Conservation (phyloP, 2,113 vertebrate species). For the Psephotus haematonotus region DNA sequence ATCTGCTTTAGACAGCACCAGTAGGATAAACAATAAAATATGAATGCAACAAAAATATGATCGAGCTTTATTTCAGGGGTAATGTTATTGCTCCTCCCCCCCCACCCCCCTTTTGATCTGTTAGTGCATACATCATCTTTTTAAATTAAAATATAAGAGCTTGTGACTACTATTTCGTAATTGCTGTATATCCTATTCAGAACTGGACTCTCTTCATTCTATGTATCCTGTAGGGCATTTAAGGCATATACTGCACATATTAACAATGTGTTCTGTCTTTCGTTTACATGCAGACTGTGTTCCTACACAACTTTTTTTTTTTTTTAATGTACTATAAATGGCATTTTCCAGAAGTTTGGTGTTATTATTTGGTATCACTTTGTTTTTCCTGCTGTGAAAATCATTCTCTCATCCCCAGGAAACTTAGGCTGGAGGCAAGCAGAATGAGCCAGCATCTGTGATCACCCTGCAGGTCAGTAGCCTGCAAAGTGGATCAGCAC, state of each 20-base stretch:
- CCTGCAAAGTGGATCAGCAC: not conserved
- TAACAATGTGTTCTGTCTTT: not conserved
- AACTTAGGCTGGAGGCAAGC: not conserved
- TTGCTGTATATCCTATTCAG: not conserved
- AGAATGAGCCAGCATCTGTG: not conserved
- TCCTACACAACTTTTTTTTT: not conserved
- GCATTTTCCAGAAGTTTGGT: not conserved
- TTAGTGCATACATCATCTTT: not conserved
- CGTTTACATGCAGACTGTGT: not conserved
- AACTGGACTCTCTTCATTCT: not conserved
- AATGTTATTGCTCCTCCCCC: not conserved
- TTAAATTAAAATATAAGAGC: not conserved
- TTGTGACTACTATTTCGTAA: not conserved
- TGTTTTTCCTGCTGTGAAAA: not conserved
- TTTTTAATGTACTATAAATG: not conserved
- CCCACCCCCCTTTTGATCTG: not conserved
- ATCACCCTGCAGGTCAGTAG: not conserved
- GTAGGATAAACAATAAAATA: not conserved
- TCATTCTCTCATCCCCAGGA: not conserved
- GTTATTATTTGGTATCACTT: not conserved
- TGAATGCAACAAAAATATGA: not conserved
- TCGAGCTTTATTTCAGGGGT: not conserved
- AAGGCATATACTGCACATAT: not conserved
- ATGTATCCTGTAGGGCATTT: not conserved
- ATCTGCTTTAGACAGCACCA: not conserved